Evolutionary conservation across 2,888 invertebrate genomes (phyloP), one percentile per base, ranked within the genome.

Genomic region (Allolobophora icterica): DNA sequence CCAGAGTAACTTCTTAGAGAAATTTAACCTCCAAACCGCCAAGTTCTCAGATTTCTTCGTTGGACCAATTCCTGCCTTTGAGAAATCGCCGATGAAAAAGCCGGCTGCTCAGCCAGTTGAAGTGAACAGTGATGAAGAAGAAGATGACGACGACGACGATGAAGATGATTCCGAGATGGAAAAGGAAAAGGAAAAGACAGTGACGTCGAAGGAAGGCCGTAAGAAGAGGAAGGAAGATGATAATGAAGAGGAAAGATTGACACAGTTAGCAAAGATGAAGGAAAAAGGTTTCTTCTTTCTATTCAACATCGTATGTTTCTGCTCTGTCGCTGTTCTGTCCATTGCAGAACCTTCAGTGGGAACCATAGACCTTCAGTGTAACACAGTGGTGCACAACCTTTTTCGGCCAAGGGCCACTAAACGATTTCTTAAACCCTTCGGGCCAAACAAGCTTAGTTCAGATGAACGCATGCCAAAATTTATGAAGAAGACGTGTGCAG

Each of bases 1-100:
- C 35, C 17, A 87, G 87, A 33, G 15, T 35, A 24, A 35, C 24
- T 90, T 87, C 83, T 94, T 97, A 92, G 96, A 97, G 91, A 97
- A 97, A 94, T 97, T 97, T 95, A 96, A 96, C 21, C 92, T 96
- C 38, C 92, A 93, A 19, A 92, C 96, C 94, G 96, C 97, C 0
- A 97, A 96, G 93, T 98, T 97, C 94, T 96, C 97, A 91, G 97
- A 97, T 93, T 97, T 98, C 94, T 98, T 98, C 95, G 97, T 97
- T 91, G 98, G 98, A 0, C 96, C 97, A 89, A 96, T 97, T 89
- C 98, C 98, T 0, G 96, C 96, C 92, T 98, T 98, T 95, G 94
- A 94, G 89, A 91, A 92, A 35, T 93, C 95, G 34, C 93, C 93
- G 83, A 93, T 93, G 21, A 94, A 94, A 92, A 94, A 94, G 42